Conservation (phyloP, 2,797 vertebrate species). For the Fratercula arctica region DNA sequence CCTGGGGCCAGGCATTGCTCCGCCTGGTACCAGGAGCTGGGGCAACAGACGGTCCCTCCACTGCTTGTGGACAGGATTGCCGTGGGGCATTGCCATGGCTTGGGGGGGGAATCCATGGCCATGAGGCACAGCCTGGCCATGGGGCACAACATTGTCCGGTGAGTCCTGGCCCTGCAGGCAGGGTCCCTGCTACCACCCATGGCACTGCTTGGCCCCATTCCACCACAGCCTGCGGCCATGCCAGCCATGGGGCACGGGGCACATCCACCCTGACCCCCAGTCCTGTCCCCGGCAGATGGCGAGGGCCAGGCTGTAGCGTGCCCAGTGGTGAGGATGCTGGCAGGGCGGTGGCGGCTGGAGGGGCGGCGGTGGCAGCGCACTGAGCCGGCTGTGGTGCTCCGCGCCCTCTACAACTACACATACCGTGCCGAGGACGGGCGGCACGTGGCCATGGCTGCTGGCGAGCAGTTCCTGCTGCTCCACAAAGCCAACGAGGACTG, state of each 20-base stretch:
- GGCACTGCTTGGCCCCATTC: background rate
- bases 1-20: background rate
- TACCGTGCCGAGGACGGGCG: constrained; percentile 83
- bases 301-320: background rate
- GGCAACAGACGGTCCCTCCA: background rate
- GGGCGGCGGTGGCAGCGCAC: constrained; percentile 40
- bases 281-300: background rate
- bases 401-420: constrained; percentile 86
- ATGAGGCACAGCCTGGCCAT: no score
- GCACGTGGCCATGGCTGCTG: constrained; percentile 85
- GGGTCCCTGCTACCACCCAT: background rate
- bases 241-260: background rate
- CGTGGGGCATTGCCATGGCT: background rate
- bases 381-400: constrained; percentile 76
- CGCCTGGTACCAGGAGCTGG: background rate
- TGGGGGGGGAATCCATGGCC: background rate
- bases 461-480: constrained; percentile 87
- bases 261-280: background rate
- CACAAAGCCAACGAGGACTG: constrained; percentile 88
- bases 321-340: constrained; percentile 77
- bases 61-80: background rate
- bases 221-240: background rate
- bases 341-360: constrained; percentile 81
- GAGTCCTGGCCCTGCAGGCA: background rate
- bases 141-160: background rate